These are phyloP conservation scores for Diabrotica balteata DNA, from an alignment of 2,888 invertebrate species.

Conservation along the genomic window DNA sequence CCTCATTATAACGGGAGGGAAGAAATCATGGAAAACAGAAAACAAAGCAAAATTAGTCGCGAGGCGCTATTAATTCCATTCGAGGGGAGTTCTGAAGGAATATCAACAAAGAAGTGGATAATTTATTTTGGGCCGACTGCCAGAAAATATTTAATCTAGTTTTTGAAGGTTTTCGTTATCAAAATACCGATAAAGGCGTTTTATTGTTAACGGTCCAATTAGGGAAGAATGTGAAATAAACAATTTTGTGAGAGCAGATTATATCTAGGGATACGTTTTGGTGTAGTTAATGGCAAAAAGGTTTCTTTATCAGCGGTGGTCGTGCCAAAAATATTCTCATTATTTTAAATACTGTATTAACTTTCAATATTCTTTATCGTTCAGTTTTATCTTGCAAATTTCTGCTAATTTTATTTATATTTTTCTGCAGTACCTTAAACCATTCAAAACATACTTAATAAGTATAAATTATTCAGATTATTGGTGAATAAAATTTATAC, in stretches of 20 bases:
- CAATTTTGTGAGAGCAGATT: neutral
- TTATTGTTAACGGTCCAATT: neutral
- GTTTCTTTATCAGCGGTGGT: too few species aligned
- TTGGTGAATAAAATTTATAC: too few species aligned
- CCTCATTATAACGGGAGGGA: neutral
- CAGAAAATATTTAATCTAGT: neutral
- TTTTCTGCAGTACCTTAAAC: too few species aligned
- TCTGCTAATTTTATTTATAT: too few species aligned
- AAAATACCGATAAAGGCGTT: neutral
- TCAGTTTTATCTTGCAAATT: too few species aligned
- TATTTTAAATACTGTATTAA: too few species aligned
- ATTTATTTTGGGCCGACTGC: neutral
- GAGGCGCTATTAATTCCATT: neutral
- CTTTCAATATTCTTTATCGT: too few species aligned
- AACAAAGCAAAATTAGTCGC: neutral
- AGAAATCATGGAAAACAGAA: neutral
- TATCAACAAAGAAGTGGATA: constrained; percentile 1
- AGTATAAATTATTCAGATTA: too few species aligned
- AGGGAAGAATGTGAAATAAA: too few species aligned
- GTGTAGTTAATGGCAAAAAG: too few species aligned
- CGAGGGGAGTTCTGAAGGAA: neutral
- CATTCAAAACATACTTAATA: too few species aligned
- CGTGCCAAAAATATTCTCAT: too few species aligned
- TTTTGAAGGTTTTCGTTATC: neutral
- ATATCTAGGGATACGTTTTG: neutral